Evolutionary conservation across 2,113 vertebrate genomes (phyloP).

Genomic region (Anoura caudifer): DNA sequence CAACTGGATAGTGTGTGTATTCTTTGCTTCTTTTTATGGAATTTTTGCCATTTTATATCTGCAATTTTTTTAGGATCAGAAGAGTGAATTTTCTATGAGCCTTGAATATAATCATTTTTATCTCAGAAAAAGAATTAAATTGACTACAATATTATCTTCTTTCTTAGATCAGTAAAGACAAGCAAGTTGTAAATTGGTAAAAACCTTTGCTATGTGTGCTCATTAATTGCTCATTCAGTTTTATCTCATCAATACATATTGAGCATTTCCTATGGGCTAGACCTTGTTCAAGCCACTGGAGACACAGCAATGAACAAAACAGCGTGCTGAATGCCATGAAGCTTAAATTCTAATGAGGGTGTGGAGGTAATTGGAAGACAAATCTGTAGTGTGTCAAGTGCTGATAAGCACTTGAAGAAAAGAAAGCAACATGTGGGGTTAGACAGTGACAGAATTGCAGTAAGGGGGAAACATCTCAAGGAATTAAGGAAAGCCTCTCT

Average conservation of each 20-base stretch:
- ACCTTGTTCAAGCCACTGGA: background rate
- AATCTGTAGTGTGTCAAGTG: background rate
- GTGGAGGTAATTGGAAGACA: background rate
- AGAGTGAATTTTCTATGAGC: background rate
- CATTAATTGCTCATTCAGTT: background rate
- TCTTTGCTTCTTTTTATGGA: background rate
- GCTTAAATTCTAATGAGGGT: background rate
- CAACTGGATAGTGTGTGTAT: background rate
- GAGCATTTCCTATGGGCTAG: background rate
- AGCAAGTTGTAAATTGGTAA: background rate
- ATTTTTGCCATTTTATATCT: slow-evolving; percentile 1
- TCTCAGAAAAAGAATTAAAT: background rate
- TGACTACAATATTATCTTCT: background rate
- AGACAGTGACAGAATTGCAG: background rate
- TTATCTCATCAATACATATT: background rate
- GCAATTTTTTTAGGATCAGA: background rate
- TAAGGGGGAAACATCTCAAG: background rate
- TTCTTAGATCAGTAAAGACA: background rate
- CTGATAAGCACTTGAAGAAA: background rate
- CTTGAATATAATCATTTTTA: slow-evolving; percentile 21
- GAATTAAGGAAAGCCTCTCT: background rate
- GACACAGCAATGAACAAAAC: background rate
- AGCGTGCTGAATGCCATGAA: background rate
- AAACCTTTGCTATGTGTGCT: background rate
- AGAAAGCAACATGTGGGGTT: background rate